phyloP scores from a whole-genome alignment of 2,888 invertebrate genomes.

The Deilephila porcellus region DNA sequence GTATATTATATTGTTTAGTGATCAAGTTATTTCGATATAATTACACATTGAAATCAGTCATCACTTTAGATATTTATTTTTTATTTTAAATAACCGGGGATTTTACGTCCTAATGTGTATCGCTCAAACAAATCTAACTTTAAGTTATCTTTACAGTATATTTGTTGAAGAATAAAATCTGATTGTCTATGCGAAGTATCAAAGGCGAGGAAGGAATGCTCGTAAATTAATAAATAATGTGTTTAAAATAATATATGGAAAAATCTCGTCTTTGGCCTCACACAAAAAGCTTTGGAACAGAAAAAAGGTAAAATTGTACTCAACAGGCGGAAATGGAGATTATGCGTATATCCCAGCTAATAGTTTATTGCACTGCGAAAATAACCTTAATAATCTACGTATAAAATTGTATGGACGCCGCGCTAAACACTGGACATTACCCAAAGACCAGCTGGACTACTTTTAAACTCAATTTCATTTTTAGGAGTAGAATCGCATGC shows the following conservation, averaged over 20 bases:
- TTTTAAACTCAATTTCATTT: no score
- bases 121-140: background rate
- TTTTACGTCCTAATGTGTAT: background rate
- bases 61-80: no score
- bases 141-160: conserved; percentile 10
- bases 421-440: background rate
- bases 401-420: background rate
- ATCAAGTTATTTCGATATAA: no score
- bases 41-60: background rate
- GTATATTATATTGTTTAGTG: no score
- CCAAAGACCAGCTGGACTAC: no score
- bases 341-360: conserved; percentile 39
- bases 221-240: conserved; percentile 47
- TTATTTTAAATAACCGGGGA: background rate
- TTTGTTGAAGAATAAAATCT: conserved; percentile 33
- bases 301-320: conserved; percentile 68
- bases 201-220: conserved; percentile 53
- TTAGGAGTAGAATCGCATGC: no score
- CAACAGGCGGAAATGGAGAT: conserved; percentile 59
- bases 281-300: conserved; percentile 63
- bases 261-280: conserved; percentile 71
- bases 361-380: conserved; percentile 58
- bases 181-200: conserved; percentile 51
- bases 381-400: conserved; percentile 46
- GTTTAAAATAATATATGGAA: conserved; percentile 54